Evolutionary conservation across 1,140 invertebrate species (phyloP).

Genomic region (Drosophila jambulina): DNA sequence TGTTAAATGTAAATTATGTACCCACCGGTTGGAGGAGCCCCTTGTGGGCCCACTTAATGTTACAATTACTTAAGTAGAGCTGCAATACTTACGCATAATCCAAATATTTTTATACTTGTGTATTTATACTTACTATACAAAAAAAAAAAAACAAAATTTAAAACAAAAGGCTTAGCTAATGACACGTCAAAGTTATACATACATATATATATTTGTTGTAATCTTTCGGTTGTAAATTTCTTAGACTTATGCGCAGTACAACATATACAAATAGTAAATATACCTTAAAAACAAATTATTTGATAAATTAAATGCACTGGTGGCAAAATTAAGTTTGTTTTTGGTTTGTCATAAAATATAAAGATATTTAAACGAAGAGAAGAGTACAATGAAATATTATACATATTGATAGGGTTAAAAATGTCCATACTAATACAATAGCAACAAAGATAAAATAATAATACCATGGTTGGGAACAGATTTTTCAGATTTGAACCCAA

Average conservation of each 20-base stretch:
- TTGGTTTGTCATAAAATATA: slow-evolving; percentile 4
- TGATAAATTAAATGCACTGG: slow-evolving; percentile 24
- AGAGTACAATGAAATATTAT: neutral
- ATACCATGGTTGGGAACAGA: neutral
- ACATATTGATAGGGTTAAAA: neutral
- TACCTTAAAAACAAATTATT: slow-evolving; percentile 24
- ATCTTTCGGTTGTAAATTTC: slow-evolving; percentile 33
- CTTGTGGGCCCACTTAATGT: slow-evolving; percentile 13
- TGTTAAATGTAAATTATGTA: slow-evolving; percentile 24
- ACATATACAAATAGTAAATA: slow-evolving; percentile 48
- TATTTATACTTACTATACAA: slow-evolving; percentile 36
- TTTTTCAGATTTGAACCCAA: neutral
- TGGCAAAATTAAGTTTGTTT: slow-evolving; percentile 20
- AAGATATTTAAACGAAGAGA: neutral
- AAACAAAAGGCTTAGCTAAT: slow-evolving; percentile 26
- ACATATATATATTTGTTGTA: slow-evolving; percentile 24
- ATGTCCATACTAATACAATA: neutral
- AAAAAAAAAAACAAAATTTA: neutral
- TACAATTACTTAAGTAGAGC: slow-evolving; percentile 11
- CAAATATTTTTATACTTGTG: slow-evolving; percentile 40
- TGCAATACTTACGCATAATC: slow-evolving; percentile 21
- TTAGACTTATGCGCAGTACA: slow-evolving; percentile 22
- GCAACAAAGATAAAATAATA: neutral
- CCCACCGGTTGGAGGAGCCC: slow-evolving; percentile 11
- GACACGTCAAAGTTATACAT: slow-evolving; percentile 2